Evolutionary conservation across 2,888 invertebrate species (phyloP), one percentile per base, ranked within the genome.

Genomic region (Muscina levida): DNA sequence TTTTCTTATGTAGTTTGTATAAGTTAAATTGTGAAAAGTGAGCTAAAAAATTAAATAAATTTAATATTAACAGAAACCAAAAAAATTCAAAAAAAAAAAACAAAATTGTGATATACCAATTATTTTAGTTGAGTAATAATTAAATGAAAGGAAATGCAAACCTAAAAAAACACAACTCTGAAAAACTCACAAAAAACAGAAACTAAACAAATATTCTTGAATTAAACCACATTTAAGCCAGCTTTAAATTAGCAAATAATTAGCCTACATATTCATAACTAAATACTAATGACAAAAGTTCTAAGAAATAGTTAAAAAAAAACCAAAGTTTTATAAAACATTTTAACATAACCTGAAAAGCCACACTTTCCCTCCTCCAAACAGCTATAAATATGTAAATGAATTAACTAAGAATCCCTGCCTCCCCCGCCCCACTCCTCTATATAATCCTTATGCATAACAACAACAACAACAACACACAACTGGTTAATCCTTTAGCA

Each of bases 51-150:
- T 11, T 48, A 46, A 62, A 62, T 5, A 72, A 53, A 24, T 0
- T 26, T 42, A 66, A 48, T 19, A 73, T 8, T 5, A 31, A 31
- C 31, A 31, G 3, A 71, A 22, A 44, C 37, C 2, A n/a, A 65
- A 37, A 73, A 26, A 66, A 19, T 19, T 11, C 19, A 19, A 62
- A 42, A 53, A 48, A 67, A 15, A 53, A 62, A 53, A 53, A 70
- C n/a, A 68, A 78, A 74, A 78, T 81, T 81, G 81, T 81, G 81
- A 81, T 81, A 81, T 81, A 74, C 77, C 78, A 74, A 74, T 75
- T 75, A 72, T 77, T 81, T 81, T 75, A 74, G 78, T 68, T 81
- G 74, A 78, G 72, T 68, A 75, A 68, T 77, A 74, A 68, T 71
- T 75, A 72, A 62, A 56, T 46, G 42, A 67, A 68, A 72, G 39